Base-by-base conservation (phyloP, 2,797 vertebrate species). In the Sebastes hopkinsi region DNA sequence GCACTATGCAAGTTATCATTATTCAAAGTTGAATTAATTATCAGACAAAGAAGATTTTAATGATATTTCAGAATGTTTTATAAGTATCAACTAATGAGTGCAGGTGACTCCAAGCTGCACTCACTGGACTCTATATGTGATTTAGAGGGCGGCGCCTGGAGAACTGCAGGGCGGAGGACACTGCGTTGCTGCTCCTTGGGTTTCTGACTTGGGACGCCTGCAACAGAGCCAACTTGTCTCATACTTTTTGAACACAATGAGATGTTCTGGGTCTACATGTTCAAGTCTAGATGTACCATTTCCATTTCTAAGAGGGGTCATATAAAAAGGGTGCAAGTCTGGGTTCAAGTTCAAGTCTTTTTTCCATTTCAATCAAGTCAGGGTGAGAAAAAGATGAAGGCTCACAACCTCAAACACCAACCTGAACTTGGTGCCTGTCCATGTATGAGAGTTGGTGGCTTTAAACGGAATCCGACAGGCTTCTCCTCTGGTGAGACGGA, bases 121-220 rank as follows among this genome's bases (percentile, higher is more conserved):
- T 97, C 94, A 98, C 98, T 97, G 54, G 96, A 94, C 90, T 97
- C 97, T 4, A 97, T 91, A 89, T 98, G 96, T 72, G 95, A 94
- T 94, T 98, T 99, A 13, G 97, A 96, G 85, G 97, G 95, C 0
- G 98, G 99, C 6, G 98, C 96, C 88, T 99, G 99, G 29, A 99
- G 93, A 36, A 99, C 97, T 18, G 99, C 99, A 1, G 99, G 99
- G 85, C 99, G 98, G 74, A 99, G 95, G 77, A 99, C 99, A 12
- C 97, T 99, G 74, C 98, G 97, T 88, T 99, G 98, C 92, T 97
- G 98, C 67, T 99, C 99, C 96, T 99, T 99, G 46, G 98, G 98
- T 92, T 99, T 99, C 93, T 99, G 99, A 96, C 97, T 99, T 1
- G 99, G 99, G 82, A 99, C 92, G 80, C 98, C 98, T 99, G 95